Evolutionary conservation across 2,113 vertebrate genomes (phyloP).

Genomic region (Nettapus auritus): DNA sequence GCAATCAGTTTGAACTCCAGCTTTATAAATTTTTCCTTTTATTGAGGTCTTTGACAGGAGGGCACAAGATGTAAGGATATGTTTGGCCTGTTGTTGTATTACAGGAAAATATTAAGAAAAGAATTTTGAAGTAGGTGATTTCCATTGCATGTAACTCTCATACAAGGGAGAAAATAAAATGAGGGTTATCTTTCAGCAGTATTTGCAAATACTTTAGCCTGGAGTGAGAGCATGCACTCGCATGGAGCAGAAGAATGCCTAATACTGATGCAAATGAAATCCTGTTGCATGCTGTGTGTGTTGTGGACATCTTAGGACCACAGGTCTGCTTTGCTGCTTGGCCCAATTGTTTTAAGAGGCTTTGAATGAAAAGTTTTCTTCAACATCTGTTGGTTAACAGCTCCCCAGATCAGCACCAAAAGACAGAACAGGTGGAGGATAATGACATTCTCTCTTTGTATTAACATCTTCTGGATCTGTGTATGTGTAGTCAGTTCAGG

Average conservation of each 20-base stretch:
- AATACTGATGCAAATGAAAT: neutral
- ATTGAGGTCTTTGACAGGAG: constrained; percentile 43
- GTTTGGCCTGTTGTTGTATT: neutral
- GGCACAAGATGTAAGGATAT: neutral
- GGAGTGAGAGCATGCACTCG: neutral
- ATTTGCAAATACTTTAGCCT: neutral
- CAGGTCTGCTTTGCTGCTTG: neutral
- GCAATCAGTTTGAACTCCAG: neutral
- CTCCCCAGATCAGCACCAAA: neutral
- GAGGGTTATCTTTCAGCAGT: neutral
- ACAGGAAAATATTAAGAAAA: constrained; percentile 55
- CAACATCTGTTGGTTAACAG: neutral
- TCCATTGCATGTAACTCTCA: neutral
- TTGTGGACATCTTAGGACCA: neutral
- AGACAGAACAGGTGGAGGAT: neutral
- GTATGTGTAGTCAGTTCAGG: neutral
- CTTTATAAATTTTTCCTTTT: constrained; percentile 54
- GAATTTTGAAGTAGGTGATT: constrained; percentile 41
- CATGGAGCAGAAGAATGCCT: neutral
- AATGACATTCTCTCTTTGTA: neutral
- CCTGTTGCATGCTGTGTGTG: neutral
- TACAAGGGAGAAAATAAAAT: neutral
- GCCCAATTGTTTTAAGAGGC: neutral
- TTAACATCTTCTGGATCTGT: neutral
- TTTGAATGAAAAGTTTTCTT: neutral